Conservation (phyloP, 2,797 vertebrate genomes). For the Poliocrania exsul region DNA sequence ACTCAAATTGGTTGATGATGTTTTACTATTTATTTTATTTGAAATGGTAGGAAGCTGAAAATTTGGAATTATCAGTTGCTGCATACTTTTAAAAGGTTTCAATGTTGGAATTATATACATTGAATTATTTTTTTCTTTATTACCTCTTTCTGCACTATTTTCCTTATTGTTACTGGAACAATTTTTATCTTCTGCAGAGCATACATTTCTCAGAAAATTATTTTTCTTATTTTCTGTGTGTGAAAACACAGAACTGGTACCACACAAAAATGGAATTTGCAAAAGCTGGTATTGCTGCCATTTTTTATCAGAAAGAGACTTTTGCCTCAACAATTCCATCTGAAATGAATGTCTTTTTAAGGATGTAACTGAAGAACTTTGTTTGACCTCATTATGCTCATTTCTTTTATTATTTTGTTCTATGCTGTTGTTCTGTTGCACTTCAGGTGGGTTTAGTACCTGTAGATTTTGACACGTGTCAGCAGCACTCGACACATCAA, state of each 20-base stretch:
- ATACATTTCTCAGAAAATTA: not conserved
- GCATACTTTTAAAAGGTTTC: conserved; percentile 19
- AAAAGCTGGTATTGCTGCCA: conserved; percentile 11
- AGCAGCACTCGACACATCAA: not conserved
- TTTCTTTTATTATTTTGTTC: not conserved
- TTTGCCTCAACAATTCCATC: not conserved
- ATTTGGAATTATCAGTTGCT: conserved; percentile 19
- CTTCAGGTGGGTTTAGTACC: not conserved
- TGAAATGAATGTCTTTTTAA: not conserved
- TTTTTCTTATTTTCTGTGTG: not conserved
- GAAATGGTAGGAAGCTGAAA: conserved; percentile 36
- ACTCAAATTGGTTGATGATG: conserved; percentile 2
- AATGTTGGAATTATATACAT: not conserved
- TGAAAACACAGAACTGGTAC: not conserved
- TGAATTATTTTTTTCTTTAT: not conserved
- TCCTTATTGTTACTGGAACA: not conserved
- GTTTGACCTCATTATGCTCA: not conserved
- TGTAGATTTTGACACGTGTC: not conserved
- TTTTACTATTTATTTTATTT: conserved; percentile 6
- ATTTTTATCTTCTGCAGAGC: not conserved
- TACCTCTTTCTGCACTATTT: not conserved
- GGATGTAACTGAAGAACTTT: not conserved
- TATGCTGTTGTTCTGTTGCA: not conserved
- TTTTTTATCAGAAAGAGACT: not conserved
- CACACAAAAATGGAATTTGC: conserved; percentile 19